Evolutionary conservation across 2,113 vertebrate genomes (phyloP).

Genomic region (Stegastes partitus): DNA sequence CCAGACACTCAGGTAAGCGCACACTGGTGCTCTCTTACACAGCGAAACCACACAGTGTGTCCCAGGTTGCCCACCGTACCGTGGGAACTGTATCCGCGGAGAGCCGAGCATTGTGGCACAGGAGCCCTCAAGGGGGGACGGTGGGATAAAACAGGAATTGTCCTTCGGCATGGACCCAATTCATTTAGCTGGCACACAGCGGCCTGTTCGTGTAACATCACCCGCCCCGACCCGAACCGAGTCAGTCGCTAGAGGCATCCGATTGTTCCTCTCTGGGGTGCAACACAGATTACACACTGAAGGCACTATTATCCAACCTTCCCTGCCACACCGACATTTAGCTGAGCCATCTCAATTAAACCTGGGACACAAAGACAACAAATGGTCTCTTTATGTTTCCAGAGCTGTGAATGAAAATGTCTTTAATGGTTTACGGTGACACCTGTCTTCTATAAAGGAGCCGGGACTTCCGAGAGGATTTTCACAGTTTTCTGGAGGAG

Average conservation of each 20-base stretch:
- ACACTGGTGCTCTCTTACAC: slow-evolving; percentile 48
- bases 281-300: slow-evolving; percentile 42
- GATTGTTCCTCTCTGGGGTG: slow-evolving; percentile 59
- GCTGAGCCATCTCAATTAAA: slow-evolving; percentile 67
- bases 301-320: slow-evolving; percentile 52
- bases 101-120: slow-evolving; percentile 55
- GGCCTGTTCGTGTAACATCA: slow-evolving; percentile 72
- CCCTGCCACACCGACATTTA: slow-evolving; percentile 46
- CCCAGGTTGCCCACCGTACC: slow-evolving; percentile 61
- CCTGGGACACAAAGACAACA: slow-evolving; percentile 56
- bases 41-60: slow-evolving; percentile 28
- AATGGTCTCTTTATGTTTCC: slow-evolving; percentile 60
- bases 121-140: slow-evolving; percentile 58
- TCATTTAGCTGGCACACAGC: slow-evolving; percentile 68
- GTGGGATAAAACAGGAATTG: slow-evolving; percentile 73
- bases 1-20: slow-evolving; percentile 42
- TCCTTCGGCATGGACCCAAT: slow-evolving; percentile 58
- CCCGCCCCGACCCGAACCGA: slow-evolving; percentile 51
- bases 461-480: background rate
- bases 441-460: slow-evolving; percentile 12
- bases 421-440: slow-evolving; percentile 4
- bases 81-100: slow-evolving; percentile 73
- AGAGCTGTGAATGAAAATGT: slow-evolving; percentile 17
- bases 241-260: slow-evolving; percentile 45
- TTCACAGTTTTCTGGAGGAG: background rate